A percentile compares a stretch with the other conserved stretches of the same genome.
Evolutionary conservation across 2,113 vertebrate genomes (phyloP).

Genomic region (Plestiodon gilberti): DNA sequence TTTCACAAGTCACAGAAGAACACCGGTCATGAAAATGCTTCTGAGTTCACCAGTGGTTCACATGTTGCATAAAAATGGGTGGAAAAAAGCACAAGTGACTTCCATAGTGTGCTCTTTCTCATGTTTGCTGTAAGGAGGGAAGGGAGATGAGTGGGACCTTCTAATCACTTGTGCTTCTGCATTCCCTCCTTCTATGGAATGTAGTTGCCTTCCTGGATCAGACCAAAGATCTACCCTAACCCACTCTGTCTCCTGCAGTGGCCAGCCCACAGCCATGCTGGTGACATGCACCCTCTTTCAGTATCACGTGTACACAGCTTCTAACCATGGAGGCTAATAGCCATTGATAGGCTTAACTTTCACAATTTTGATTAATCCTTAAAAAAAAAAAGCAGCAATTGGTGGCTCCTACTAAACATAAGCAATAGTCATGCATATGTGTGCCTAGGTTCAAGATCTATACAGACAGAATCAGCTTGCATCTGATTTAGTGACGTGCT

Average conservation of each 20-base stretch:
- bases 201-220: not conserved
- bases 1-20: not conserved
- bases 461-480: not conserved
- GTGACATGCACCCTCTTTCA: not conserved
- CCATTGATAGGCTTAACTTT: not conserved
- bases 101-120: not conserved
- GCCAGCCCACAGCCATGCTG: not conserved
- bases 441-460: not conserved
- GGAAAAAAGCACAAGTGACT: not conserved
- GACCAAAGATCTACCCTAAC: not conserved
- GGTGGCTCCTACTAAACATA: not conserved
- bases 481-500: fast-evolving
- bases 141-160: not conserved
- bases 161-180: not conserved
- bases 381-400: not conserved
- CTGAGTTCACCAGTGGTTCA: not conserved
- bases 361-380: not conserved
- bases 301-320: not conserved
- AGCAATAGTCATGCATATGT: not conserved
- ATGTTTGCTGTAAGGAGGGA: not conserved
- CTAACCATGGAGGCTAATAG: not conserved
- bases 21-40: not conserved
- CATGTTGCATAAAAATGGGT: not conserved
- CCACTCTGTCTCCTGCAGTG: not conserved
- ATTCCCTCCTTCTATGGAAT: not conserved